Conservation (phyloP, 2,888 invertebrate species). For the Drosophila peninsularis region DNA sequence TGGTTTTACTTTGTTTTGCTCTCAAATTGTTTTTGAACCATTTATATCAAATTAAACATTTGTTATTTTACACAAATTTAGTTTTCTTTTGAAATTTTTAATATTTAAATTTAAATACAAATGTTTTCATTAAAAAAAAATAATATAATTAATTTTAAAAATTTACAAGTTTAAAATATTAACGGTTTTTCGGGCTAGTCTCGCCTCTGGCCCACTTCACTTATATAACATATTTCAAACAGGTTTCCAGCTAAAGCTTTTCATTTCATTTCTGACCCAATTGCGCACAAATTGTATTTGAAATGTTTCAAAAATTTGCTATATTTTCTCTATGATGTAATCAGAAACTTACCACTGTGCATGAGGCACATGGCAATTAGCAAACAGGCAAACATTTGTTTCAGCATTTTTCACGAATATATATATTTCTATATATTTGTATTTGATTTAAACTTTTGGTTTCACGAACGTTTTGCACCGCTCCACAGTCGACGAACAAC, state of each 20-base stretch:
- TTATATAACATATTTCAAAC: constrained; percentile 19
- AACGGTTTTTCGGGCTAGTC: not conserved
- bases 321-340: not conserved
- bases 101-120: not conserved
- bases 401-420: constrained; percentile 69
- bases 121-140: not conserved
- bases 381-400: constrained; percentile 72
- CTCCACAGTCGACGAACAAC: constrained; percentile 59
- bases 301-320: not conserved
- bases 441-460: not conserved
- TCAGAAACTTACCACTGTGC: constrained; percentile 77
- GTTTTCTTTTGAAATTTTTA: not conserved
- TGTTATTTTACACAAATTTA: not conserved
- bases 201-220: not conserved
- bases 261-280: not conserved
- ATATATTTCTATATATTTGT: constrained; percentile 1
- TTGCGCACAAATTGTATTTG: constrained; percentile 10
- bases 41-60: not conserved
- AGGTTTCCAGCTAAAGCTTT: constrained; percentile 21
- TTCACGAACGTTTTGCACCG: constrained; percentile 32
- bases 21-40: not conserved
- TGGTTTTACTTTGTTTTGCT: not conserved
- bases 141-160: not conserved
- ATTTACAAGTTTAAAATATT: not conserved
- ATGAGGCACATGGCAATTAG: constrained; percentile 78